Percentiles rank a stretch among this genome's conserved stretches.
These are phyloP conservation scores for Parelbella ahira DNA, from an alignment of 2,888 invertebrate genomes.

Conservation along the genomic window DNA sequence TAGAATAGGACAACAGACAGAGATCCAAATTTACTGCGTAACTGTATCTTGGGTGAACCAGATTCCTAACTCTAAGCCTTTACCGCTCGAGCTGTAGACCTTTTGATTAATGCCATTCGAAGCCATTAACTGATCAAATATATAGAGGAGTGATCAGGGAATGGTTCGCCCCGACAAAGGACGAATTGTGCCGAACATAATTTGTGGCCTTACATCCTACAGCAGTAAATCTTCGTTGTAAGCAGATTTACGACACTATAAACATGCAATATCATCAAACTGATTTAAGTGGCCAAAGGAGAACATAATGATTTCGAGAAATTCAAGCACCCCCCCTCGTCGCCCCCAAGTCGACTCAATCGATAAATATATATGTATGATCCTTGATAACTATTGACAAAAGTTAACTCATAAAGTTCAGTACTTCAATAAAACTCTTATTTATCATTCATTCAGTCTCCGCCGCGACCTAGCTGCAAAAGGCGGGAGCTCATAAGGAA, in stretches of 20 bases:
- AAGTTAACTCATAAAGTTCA: too few species aligned
- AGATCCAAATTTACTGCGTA: conserved; percentile 9
- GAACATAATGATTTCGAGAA: conserved; percentile 32
- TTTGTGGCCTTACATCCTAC: conserved; percentile 54
- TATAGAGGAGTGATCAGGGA: conserved; percentile 39
- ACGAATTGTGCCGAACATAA: conserved; percentile 49
- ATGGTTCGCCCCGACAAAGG: conserved; percentile 41
- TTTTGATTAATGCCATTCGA: not conserved
- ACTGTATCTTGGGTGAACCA: conserved; percentile 1
- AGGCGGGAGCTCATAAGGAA: too few species aligned
- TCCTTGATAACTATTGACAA: too few species aligned
- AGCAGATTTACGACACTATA: conserved; percentile 67
- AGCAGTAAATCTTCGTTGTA: conserved; percentile 63
- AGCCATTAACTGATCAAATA: conserved; percentile 7
- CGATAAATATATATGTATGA: too few species aligned
- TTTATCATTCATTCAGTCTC: too few species aligned
- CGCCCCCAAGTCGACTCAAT: conserved; percentile 10
- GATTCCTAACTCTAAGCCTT: not conserved
- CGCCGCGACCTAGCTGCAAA: too few species aligned
- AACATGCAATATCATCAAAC: conserved; percentile 66
- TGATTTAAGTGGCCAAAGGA: conserved; percentile 45
- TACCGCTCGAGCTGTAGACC: conserved; percentile 5
- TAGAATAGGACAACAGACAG: not conserved
- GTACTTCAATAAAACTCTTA: too few species aligned
- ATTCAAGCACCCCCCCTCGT: conserved; percentile 37